These are phyloP conservation scores for Mythimna loreyi DNA, from an alignment of 2,888 invertebrate genomes.

Conservation along the genomic window DNA sequence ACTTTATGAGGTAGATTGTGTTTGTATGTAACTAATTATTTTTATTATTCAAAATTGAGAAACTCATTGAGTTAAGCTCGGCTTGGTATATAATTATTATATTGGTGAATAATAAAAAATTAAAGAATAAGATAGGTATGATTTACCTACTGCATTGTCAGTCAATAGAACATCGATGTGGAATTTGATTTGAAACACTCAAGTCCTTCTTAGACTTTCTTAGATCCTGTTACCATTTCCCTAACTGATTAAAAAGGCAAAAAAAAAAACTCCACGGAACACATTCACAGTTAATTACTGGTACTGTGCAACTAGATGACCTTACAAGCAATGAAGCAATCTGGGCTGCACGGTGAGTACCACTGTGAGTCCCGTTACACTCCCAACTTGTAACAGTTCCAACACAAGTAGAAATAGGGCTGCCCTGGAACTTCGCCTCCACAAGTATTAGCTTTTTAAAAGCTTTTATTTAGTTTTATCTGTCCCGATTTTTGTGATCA, in stretches of 20 bases:
- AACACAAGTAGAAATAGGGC: constrained; percentile 13
- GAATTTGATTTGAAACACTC: too few relatives aligned
- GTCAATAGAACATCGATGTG: neutral
- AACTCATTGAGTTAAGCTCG: too few relatives aligned
- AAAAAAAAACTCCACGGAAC: neutral
- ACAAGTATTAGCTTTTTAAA: neutral
- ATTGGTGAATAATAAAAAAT: too few relatives aligned
- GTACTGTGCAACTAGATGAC: constrained; percentile 7
- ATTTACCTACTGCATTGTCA: too few relatives aligned
- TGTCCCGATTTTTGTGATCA: too few relatives aligned
- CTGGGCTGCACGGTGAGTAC: constrained; percentile 11
- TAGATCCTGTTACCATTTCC: neutral
- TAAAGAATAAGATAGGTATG: too few relatives aligned
- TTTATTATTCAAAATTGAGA: too few relatives aligned
- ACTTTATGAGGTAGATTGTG: too few relatives aligned
- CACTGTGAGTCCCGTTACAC: constrained; percentile 36
- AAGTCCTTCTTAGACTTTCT: neutral
- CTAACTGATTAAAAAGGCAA: neutral
- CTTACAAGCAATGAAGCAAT: constrained; percentile 30
- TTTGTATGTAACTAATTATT: too few relatives aligned
- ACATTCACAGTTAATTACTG: constrained; percentile 19
- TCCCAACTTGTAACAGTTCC: constrained; percentile 11
- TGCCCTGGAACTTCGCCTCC: neutral
- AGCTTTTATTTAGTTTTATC: too few relatives aligned
- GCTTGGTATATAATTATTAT: too few relatives aligned